Evolutionary conservation across 2,113 vertebrate species (phyloP), one percentile per base, ranked within the genome.

Genomic region (Okapia johnstoni): DNA sequence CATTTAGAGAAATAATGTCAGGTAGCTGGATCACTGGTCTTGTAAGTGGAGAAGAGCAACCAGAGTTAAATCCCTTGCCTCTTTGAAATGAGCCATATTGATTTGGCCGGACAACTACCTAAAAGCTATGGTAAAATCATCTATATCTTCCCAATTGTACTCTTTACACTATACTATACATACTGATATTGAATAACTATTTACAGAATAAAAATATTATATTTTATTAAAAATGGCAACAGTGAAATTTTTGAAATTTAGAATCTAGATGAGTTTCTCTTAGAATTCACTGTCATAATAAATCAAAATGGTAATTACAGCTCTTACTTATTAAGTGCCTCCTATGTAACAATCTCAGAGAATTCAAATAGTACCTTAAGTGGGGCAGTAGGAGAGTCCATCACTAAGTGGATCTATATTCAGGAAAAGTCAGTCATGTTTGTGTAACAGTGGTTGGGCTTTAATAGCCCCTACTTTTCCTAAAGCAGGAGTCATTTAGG

Each of bases 11-110:
- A 87, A 93, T 28, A 12, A n/a, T 54, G 3, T 57, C 77, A 5
- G 4, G 3, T 21, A 66, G 5, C 30, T n/a, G 43, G 0, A 6
- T 40, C 40, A 66, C 19, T 54, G 3, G 40, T 94, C 12, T 87
- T 48, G 1, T 30, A 86, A 89, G 3, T 5, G 3, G 25, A 61
- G 6, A 25, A 33, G 2, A 16, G 3, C 4, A 61, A 7, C 1
- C 19, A 63, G 16, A 23, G 3, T 15, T 9, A 61, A 93, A 43
- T 7, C 2, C 6, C 12, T 13, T 26, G 5, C 7, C 3, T 79
- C 48, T 90, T 28, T 83, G 40, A 85, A 94, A 83, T 83, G 12
- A 89, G 3, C 3, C 28, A 28, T 46, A 23, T 85, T 80, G 43
- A 66, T 61, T 57, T 86, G 60, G 55, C 57, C 19, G 50, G 46